These are phyloP conservation scores for Rotaria macrura DNA, from an alignment of 2,888 invertebrate species.

Conservation along the genomic window DNA sequence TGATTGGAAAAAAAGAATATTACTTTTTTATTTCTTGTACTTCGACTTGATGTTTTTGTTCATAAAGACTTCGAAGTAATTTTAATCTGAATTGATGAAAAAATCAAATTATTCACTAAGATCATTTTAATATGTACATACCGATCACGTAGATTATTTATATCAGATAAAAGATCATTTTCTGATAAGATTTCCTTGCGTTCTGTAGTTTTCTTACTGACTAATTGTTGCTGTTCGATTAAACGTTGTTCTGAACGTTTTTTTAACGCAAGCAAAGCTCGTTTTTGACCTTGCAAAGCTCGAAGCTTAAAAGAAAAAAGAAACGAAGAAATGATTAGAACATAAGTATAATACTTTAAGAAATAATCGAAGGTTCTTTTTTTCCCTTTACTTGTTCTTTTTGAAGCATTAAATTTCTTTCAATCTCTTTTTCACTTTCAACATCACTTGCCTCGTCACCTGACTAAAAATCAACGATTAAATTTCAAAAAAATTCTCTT, in stretches of 20 bases:
- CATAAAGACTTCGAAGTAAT: neutral
- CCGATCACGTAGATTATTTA: neutral
- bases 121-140: neutral
- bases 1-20: too few relatives aligned
- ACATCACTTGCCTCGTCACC: neutral
- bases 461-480: neutral
- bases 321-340: neutral
- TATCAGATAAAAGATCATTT: neutral
- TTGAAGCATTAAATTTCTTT: slow-evolving; percentile 13
- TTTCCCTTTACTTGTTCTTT: neutral
- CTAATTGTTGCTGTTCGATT: neutral
- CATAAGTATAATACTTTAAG: neutral
- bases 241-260: slow-evolving; percentile 15
- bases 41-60: slow-evolving; percentile 6
- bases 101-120: too few relatives aligned
- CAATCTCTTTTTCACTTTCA: slow-evolving; percentile 12
- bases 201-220: neutral
- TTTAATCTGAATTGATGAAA: neutral
- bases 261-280: neutral
- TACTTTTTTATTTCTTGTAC: neutral
- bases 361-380: neutral
- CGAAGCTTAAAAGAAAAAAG: neutral
- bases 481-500: neutral
- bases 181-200: neutral
- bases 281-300: neutral